These are phyloP conservation scores for Caenorhabditis latens DNA, from an alignment of 1,140 invertebrate genomes.

Conservation along the genomic window DNA sequence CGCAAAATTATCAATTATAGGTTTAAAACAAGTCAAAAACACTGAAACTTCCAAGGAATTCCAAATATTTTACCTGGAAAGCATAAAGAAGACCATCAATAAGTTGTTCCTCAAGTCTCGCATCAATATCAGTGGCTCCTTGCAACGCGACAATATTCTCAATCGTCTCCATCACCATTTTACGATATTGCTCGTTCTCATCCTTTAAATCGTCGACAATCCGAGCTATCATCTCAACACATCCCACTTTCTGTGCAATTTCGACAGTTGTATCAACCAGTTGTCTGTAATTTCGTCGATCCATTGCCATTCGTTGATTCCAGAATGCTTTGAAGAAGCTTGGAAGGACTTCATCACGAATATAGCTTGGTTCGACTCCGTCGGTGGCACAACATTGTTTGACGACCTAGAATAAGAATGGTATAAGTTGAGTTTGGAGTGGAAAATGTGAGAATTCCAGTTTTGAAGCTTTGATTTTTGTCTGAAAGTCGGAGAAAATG, in stretches of 20 bases:
- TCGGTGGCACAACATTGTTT: conserved; percentile 99
- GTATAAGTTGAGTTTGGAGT: conserved; percentile 37
- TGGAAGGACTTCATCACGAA: conserved; percentile 97
- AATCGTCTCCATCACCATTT: conserved; percentile 99
- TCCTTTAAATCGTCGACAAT: conserved; percentile 99
- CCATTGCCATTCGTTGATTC: conserved; percentile 99
- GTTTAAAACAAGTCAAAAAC: too few species aligned
- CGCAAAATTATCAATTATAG: too few species aligned
- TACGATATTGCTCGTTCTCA: conserved; percentile 97
- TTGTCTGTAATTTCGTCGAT: conserved; percentile 95
- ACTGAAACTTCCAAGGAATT: too few species aligned
- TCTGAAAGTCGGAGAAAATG: too few species aligned
- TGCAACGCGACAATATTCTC: conserved; percentile 97
- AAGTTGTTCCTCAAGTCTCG: conserved; percentile 94
- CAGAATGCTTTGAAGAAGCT: conserved; percentile 99
- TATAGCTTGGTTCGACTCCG: conserved; percentile 98
- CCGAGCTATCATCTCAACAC: conserved; percentile 96
- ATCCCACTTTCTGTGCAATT: conserved; percentile 99
- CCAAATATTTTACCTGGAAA: conserved; percentile 81
- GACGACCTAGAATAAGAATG: conserved; percentile 85
- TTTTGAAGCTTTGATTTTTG: too few species aligned
- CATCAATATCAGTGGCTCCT: conserved; percentile 97
- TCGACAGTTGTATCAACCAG: conserved; percentile 99
- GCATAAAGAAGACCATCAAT: conserved; percentile 84
- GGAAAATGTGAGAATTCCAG: too few species aligned